Evolutionary conservation across 1,140 invertebrate species (phyloP).

Genomic region (Cydia splendana): DNA sequence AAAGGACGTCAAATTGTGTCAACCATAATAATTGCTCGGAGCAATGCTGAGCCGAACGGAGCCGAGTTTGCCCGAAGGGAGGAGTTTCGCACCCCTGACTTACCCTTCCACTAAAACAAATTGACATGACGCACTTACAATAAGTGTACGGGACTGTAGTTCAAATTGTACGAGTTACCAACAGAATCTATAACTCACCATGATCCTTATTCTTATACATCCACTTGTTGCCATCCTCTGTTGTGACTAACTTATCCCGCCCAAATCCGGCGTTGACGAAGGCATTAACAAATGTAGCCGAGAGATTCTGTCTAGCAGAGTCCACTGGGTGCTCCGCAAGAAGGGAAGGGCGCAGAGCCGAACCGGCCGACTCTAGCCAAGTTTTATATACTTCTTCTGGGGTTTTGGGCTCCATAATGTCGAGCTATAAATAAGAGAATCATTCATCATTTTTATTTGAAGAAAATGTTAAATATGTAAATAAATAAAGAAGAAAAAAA

Average conservation of each 20-base stretch:
- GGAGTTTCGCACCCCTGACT: too few species aligned
- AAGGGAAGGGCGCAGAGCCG: constrained; percentile 90
- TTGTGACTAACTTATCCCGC: constrained; percentile 96
- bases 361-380: constrained; percentile 95
- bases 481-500: too few species aligned
- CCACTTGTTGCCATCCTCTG: constrained; percentile 99
- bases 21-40: too few species aligned
- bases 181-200: constrained; percentile 69
- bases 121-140: too few species aligned
- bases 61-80: too few species aligned
- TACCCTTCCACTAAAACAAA: too few species aligned
- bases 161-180: too few species aligned
- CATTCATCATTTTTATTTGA: constrained; percentile 5
- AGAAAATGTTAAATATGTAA: neutral
- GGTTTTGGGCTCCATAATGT: constrained; percentile 99
- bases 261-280: constrained; percentile 99
- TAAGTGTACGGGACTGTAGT: too few species aligned
- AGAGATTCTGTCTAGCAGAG: constrained; percentile 97
- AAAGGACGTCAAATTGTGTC: too few species aligned
- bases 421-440: constrained; percentile 83
- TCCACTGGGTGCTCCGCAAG: constrained; percentile 85
- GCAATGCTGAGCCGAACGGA: too few species aligned
- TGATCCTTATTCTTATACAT: constrained; percentile 99
- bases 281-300: constrained; percentile 99
- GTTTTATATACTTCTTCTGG: constrained; percentile 99